These are phyloP conservation scores for Pteropus alecto DNA, from an alignment of 2,113 vertebrate species.

Conservation along the genomic window DNA sequence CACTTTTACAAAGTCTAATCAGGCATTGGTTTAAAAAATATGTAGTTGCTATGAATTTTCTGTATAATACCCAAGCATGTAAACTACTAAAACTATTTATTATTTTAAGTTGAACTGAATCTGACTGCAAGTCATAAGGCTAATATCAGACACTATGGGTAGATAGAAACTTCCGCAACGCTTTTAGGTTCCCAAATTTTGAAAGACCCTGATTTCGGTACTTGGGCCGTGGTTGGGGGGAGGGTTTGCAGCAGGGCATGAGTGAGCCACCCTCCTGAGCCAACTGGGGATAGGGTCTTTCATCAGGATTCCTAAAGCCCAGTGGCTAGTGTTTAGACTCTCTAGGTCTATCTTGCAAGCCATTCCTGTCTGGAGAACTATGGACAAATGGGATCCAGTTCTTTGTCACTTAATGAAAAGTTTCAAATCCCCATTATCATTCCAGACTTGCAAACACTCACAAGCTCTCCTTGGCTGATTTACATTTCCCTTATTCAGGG, in stretches of 20 bases:
- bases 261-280: background rate
- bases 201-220: background rate
- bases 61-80: background rate
- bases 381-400: background rate
- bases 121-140: background rate
- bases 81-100: background rate
- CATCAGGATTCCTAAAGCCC: background rate
- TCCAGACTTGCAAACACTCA: background rate
- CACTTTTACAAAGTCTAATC: background rate
- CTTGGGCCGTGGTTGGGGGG: no score
- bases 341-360: background rate
- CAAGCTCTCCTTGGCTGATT: background rate
- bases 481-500: background rate
- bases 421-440: background rate
- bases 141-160: background rate
- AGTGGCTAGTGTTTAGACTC: background rate
- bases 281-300: background rate
- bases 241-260: background rate
- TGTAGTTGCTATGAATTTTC: background rate
- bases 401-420: background rate
- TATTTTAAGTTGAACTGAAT: background rate
- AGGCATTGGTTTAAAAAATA: background rate
- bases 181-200: background rate
- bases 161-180: background rate
- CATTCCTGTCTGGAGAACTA: background rate